Evolutionary conservation across 1,140 invertebrate genomes (phyloP).

Genomic region (Medauroidea extradentata): DNA sequence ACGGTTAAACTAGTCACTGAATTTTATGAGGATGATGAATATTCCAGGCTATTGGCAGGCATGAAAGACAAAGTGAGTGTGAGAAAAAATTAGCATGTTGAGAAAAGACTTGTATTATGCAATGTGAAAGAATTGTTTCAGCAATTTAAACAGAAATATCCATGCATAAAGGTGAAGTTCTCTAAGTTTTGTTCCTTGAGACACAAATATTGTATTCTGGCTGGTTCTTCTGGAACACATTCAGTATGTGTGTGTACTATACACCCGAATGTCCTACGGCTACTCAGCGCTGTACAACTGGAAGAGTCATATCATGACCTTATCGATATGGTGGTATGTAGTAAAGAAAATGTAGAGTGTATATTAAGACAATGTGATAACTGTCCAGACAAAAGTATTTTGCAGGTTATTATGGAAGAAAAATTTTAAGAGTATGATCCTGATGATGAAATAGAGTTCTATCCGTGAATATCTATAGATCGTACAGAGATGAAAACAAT

Average conservation of each 20-base stretch:
- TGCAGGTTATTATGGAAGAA: conserved; percentile 2
- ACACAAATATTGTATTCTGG: conserved; percentile 16
- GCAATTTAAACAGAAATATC: conserved; percentile 7
- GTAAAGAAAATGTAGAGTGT: not conserved
- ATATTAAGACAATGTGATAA: conserved; percentile 15
- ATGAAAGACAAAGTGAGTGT: conserved; percentile 4
- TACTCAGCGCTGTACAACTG: conserved; percentile 8
- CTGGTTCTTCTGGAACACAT: conserved; percentile 12
- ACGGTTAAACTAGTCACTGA: conserved; percentile 11
- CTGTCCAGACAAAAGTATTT: conserved; percentile 9
- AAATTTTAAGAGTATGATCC: conserved; percentile 4
- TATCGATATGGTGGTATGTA: conserved; percentile 11
- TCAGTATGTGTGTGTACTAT: conserved; percentile 14
- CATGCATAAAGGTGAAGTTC: not conserved
- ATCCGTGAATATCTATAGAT: conserved; percentile 3
- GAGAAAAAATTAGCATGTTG: not conserved
- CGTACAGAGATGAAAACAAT: conserved; percentile 2
- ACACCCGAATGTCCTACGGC: conserved; percentile 14
- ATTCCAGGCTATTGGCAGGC: conserved; percentile 13
- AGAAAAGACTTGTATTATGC: not conserved
- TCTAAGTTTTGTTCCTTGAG: conserved; percentile 15
- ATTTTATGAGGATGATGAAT: conserved; percentile 21
- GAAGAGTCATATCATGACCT: conserved; percentile 16
- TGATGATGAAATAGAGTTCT: not conserved
- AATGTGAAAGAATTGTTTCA: conserved; percentile 8